Percentiles rank a stretch among this genome's conserved stretches.
Evolutionary conservation across 92 coral and sea anemone species (phyloP).

Genomic region (Epizoanthus stellaris): DNA sequence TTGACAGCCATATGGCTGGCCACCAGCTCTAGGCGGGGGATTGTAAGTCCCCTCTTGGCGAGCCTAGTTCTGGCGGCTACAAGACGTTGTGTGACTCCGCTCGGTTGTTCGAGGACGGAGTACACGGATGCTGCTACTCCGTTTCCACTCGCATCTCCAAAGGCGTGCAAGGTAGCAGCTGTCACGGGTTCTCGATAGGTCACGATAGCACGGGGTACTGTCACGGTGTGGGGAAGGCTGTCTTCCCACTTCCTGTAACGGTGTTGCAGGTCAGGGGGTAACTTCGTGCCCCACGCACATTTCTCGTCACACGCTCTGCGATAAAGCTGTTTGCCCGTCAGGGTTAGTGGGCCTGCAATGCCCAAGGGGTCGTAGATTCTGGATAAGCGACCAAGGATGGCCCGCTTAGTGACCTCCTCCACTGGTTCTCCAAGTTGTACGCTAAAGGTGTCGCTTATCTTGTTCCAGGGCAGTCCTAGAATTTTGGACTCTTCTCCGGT

Average conservation of each 20-base stretch:
- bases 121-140: constrained; percentile 68
- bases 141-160: constrained; percentile 68
- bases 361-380: constrained; percentile 65
- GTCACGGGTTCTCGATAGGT: constrained; percentile 36
- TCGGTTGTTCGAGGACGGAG: constrained; percentile 53
- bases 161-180: constrained; percentile 47
- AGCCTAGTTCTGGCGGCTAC: constrained; percentile 44
- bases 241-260: constrained; percentile 60
- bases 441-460: constrained; percentile 38
- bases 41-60: constrained; percentile 28
- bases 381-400: constrained; percentile 49
- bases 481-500: constrained; percentile 41
- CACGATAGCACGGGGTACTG: constrained; percentile 29
- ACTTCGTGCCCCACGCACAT: constrained; percentile 56
- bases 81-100: constrained; percentile 43
- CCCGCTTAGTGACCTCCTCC: constrained; percentile 49
- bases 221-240: constrained; percentile 33
- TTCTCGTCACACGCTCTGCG: constrained; percentile 58
- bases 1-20: constrained; percentile 42
- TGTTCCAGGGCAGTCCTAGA: constrained; percentile 63
- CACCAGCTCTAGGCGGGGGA: constrained; percentile 44
- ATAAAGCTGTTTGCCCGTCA: constrained; percentile 59
- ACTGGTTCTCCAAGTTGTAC: constrained; percentile 39
- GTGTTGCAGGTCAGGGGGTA: constrained; percentile 31
- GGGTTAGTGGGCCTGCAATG: constrained; percentile 39